These are phyloP conservation scores for Isaurus tuberculatus DNA, from an alignment of 92 coral and sea anemone species.

Conservation along the genomic window DNA sequence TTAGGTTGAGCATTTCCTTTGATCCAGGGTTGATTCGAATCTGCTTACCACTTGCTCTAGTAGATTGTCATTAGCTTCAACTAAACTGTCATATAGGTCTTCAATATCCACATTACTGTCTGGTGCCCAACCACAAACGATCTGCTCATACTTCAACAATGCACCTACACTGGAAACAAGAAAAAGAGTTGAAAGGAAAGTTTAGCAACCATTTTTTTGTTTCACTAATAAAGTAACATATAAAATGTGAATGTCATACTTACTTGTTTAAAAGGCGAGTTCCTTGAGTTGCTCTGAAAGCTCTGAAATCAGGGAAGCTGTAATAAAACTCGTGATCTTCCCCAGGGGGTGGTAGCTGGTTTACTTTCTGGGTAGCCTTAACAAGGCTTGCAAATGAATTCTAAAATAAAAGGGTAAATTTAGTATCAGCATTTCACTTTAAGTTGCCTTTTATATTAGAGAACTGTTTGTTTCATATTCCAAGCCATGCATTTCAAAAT, in stretches of 20 bases:
- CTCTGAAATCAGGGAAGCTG: conserved; percentile 95
- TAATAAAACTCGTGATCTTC: conserved; percentile 97
- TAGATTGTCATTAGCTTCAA: conserved; percentile 92
- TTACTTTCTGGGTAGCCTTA: conserved; percentile 78
- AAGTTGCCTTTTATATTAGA: too few species aligned
- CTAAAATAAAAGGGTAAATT: conserved; percentile 13
- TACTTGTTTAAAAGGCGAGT: conserved; percentile 82
- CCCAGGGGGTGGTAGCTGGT: conserved; percentile 84
- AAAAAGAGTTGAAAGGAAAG: too few species aligned
- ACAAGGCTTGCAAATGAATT: conserved; percentile 76
- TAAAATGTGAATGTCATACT: too few species aligned
- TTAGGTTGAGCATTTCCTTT: too few species aligned
- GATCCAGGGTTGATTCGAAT: not conserved
- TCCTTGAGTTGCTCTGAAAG: conserved; percentile 93
- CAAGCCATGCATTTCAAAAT: too few species aligned
- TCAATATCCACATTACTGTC: conserved; percentile 76
- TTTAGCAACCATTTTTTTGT: too few species aligned
- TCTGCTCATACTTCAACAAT: conserved; percentile 78
- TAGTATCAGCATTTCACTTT: too few species aligned
- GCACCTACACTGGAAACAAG: conserved; percentile 57
- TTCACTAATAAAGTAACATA: too few species aligned
- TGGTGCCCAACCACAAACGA: conserved; percentile 86
- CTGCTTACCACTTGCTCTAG: conserved; percentile 87
- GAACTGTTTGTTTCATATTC: too few species aligned
- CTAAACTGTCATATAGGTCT: conserved; percentile 84